Evolutionary conservation across 2,797 vertebrate species (phyloP), one percentile per base, ranked within the genome.

Genomic region (Fistularia commersonii): DNA sequence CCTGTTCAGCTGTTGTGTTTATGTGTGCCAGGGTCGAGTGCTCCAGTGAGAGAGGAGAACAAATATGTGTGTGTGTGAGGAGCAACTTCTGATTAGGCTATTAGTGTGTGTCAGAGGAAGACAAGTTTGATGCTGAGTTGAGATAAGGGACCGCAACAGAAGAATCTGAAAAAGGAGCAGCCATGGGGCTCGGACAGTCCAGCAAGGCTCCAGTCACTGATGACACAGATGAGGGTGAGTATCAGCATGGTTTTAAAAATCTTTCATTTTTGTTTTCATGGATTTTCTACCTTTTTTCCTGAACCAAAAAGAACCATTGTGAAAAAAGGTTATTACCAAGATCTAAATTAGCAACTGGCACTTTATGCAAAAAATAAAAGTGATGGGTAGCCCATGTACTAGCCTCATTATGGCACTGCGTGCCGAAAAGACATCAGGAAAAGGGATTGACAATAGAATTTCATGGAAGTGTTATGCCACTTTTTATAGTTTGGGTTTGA

Each of bases 171-270:
- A 45, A 41, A 78, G 76, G 67, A 81, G 66, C 76, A 85, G 74
- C 64, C 66, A 92, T 92, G 91, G 91, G 91, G 69, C 86, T 92
- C 48, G 89, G 89, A 77, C 90, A 91, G 77, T 92, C 91, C 80
- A 90, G 86, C 83, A 91, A 89, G 74, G 70, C 84, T 48, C 65
- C 87, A 6, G 84, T 82, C 69, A 66, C 57, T 0, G 72, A 84
- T 0, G 80, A 85, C 65, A 80, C 74, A 0, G 88, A 84, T 0
- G 91, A 92, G 23, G 87, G 91, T 92, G 66, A 90, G 88, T 68
- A 1, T 34, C 9, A 10, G 7, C 23, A 42, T 8, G 5, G 32
- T 6, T 15, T 44, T 3, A 9, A 62, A 42, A 50, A 32, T 9
- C 31, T 5, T 43, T 8, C 31, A 13, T 58, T 9, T 33, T 8